A percentile compares a stretch with the other conserved stretches of the same genome.
These are phyloP conservation scores for Spinus olivaceus DNA, from an alignment of 2,797 vertebrate species.

Conservation along the genomic window DNA sequence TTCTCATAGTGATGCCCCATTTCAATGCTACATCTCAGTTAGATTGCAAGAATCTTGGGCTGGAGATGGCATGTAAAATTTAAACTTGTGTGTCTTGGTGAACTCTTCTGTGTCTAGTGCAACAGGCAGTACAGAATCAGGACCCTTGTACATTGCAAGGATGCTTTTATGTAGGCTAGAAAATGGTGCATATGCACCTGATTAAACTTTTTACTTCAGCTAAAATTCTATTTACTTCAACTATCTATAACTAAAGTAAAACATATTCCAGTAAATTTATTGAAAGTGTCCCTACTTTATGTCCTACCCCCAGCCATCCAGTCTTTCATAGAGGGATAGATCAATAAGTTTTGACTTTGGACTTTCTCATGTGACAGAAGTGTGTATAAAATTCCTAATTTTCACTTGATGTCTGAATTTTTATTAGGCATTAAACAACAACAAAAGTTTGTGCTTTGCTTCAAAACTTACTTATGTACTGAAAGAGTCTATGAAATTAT, in stretches of 20 bases:
- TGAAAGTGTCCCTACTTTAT: background rate
- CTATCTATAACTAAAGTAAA: background rate
- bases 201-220: background rate
- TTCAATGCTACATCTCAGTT: background rate
- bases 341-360: background rate
- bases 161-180: background rate
- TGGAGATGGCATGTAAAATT: background rate
- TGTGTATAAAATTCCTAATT: background rate
- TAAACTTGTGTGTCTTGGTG: background rate
- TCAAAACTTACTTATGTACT: accelerated
- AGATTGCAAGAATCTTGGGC: background rate
- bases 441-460: background rate
- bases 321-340: background rate
- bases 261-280: background rate
- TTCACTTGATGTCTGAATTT: background rate
- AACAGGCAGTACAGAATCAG: background rate
- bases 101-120: background rate
- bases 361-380: background rate
- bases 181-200: background rate
- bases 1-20: background rate
- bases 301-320: accelerated
- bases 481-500: background rate
- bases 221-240: background rate
- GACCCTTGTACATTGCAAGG: background rate
- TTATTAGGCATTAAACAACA: background rate